phyloP scores from a whole-genome alignment of 2,888 invertebrate genomes.

The Cerastis leucographa region DNA sequence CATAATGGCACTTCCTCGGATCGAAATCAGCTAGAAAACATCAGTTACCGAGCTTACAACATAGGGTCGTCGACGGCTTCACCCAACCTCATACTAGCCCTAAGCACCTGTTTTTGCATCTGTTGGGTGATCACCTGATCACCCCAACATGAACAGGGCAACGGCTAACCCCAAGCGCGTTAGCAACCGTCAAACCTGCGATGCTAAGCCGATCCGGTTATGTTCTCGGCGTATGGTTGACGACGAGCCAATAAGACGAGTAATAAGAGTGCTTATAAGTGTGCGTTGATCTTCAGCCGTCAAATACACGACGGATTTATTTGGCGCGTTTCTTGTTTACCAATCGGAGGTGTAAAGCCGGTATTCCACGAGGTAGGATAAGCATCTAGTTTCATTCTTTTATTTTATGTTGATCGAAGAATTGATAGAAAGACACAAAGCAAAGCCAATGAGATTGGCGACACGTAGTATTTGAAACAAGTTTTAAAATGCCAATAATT shows the following conservation, averaged over 20 bases:
- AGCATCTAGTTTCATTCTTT: neutral
- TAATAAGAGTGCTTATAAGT: neutral
- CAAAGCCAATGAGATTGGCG: neutral
- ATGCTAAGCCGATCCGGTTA: neutral
- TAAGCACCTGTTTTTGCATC: neutral
- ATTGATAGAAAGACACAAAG: too few relatives aligned
- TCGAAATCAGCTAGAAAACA: neutral
- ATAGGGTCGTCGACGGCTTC: neutral
- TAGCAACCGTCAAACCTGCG: neutral
- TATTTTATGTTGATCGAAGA: neutral
- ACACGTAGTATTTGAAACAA: neutral
- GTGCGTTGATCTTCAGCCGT: neutral
- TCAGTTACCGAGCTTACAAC: neutral
- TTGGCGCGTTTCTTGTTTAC: slow-evolving; percentile 29
- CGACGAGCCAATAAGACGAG: neutral
- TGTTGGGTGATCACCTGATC: neutral
- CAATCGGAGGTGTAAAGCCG: slow-evolving; percentile 4
- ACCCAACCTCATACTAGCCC: neutral
- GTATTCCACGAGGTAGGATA: neutral
- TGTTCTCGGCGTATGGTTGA: neutral
- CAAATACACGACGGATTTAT: slow-evolving; percentile 32
- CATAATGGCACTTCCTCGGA: neutral
- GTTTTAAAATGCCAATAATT: neutral
- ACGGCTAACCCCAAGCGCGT: neutral
- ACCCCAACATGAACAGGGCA: neutral